These are phyloP conservation scores for Drosophila punjabiensis DNA, from an alignment of 1,140 invertebrate genomes.

Conservation along the genomic window DNA sequence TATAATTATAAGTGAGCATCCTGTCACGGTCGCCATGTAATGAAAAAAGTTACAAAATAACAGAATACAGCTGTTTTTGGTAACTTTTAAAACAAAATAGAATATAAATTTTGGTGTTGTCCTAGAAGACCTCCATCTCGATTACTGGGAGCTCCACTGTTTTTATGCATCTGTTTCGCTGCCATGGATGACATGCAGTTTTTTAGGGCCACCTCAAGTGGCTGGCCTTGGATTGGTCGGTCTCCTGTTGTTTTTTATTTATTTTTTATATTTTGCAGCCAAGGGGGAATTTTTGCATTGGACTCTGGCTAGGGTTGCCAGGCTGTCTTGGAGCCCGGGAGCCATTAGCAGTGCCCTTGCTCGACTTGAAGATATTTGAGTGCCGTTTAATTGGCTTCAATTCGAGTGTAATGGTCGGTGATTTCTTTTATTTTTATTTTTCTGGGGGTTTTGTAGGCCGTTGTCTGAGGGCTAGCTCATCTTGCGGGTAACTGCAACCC, in stretches of 20 bases:
- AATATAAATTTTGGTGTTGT: too few relatives aligned
- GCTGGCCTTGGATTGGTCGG: conserved; percentile 64
- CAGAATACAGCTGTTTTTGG: too few relatives aligned
- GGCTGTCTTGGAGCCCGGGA: conserved; percentile 1
- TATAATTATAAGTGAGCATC: not conserved
- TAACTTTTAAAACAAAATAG: too few relatives aligned
- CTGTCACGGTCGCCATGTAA: not conserved
- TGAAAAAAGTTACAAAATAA: not conserved
- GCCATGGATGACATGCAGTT: conserved; percentile 68
- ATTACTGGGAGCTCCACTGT: conserved; percentile 4
- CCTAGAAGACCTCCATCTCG: not conserved
- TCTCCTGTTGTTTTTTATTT: conserved; percentile 35
- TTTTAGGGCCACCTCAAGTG: conserved; percentile 72
- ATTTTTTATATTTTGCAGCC: conserved; percentile 8
- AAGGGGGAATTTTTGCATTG: conserved; percentile 32
- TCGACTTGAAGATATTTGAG: conserved; percentile 33
- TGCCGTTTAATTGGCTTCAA: conserved; percentile 60
- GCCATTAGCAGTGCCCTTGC: conserved; percentile 44
- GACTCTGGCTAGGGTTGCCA: conserved; percentile 25
- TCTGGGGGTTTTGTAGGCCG: conserved; percentile 15
- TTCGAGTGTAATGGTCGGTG: conserved; percentile 39
- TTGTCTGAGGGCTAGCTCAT: conserved; percentile 31
- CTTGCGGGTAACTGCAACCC: conserved; percentile 40
- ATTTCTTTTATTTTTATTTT: conserved; percentile 4
- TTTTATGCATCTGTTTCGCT: conserved; percentile 41